These are phyloP conservation scores for Drosophila testacea DNA, from an alignment of 2,888 invertebrate genomes.

Conservation along the genomic window DNA sequence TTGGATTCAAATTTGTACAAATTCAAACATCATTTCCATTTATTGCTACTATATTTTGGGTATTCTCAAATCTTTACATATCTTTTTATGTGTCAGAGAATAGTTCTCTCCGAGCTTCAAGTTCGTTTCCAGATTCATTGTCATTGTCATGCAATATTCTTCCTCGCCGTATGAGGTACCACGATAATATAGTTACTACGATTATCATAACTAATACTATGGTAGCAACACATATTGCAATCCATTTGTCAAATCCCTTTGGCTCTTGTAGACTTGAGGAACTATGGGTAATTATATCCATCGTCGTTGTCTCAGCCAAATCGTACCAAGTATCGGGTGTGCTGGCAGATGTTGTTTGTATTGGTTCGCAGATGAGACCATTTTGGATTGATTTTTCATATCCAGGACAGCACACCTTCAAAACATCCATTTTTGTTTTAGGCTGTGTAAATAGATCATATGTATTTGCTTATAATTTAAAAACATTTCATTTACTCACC, in stretches of 20 bases:
- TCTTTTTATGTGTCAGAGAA: background rate
- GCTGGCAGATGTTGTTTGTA: background rate
- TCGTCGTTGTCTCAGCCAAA: background rate
- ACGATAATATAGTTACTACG: background rate
- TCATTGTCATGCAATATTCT: background rate
- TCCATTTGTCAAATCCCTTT: background rate
- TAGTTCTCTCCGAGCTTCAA: background rate
- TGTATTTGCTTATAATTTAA: background rate
- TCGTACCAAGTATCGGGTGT: background rate
- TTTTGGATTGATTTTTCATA: slow-evolving; percentile 12
- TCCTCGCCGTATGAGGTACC: background rate
- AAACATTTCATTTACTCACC: slow-evolving; percentile 15
- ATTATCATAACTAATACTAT: background rate
- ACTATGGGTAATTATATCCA: background rate
- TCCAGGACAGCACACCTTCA: slow-evolving; percentile 43
- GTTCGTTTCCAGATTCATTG: slow-evolving; percentile 3
- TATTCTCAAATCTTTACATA: too few species aligned
- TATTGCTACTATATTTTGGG: too few species aligned
- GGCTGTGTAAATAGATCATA: slow-evolving; percentile 20
- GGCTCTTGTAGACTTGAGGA: too few species aligned
- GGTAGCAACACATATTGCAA: background rate
- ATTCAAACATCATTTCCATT: too few species aligned
- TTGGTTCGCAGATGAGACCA: slow-evolving; percentile 12
- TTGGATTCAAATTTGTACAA: background rate
- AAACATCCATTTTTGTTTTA: slow-evolving; percentile 27